These are phyloP conservation scores for Apeira syringaria DNA, from an alignment of 2,888 invertebrate species.

Conservation along the genomic window DNA sequence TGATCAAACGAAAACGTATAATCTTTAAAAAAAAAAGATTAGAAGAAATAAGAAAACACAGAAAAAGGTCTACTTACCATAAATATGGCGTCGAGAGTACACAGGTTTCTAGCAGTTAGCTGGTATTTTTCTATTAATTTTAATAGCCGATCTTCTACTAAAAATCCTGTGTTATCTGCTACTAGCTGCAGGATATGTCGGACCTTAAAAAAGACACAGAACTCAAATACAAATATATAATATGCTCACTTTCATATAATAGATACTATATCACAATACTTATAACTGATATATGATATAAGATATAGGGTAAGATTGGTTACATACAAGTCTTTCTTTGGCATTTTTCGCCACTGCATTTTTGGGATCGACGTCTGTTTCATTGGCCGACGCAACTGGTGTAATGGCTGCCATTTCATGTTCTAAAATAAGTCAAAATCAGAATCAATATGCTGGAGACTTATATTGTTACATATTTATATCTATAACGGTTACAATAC, in stretches of 20 bases:
- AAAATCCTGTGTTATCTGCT: slow-evolving; percentile 88
- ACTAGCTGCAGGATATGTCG: slow-evolving; percentile 86
- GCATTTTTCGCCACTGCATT: slow-evolving; percentile 37
- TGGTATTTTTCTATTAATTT: slow-evolving; percentile 86
- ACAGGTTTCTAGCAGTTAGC: slow-evolving; percentile 85
- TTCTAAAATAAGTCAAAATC: slow-evolving; percentile 35
- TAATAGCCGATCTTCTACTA: slow-evolving; percentile 88
- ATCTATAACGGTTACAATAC: too few relatives aligned
- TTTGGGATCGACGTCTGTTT: slow-evolving; percentile 31
- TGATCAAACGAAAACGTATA: too few relatives aligned
- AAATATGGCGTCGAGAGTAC: slow-evolving; percentile 90
- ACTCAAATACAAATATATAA: too few relatives aligned
- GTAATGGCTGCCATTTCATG: slow-evolving; percentile 29
- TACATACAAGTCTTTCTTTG: slow-evolving; percentile 51
- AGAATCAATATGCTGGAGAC: too few relatives aligned
- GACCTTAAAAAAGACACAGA: slow-evolving; percentile 55
- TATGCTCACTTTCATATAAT: too few relatives aligned
- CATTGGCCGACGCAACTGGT: slow-evolving; percentile 17
- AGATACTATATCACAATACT: too few relatives aligned
- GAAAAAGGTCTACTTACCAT: too few relatives aligned
- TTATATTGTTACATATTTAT: too few relatives aligned
- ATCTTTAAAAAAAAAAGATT: too few relatives aligned
- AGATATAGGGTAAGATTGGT: too few relatives aligned
- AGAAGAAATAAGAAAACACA: too few relatives aligned
- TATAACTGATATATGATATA: too few relatives aligned